Conservation (phyloP, 2,113 vertebrate species). For the Lophotis ruficrista region DNA sequence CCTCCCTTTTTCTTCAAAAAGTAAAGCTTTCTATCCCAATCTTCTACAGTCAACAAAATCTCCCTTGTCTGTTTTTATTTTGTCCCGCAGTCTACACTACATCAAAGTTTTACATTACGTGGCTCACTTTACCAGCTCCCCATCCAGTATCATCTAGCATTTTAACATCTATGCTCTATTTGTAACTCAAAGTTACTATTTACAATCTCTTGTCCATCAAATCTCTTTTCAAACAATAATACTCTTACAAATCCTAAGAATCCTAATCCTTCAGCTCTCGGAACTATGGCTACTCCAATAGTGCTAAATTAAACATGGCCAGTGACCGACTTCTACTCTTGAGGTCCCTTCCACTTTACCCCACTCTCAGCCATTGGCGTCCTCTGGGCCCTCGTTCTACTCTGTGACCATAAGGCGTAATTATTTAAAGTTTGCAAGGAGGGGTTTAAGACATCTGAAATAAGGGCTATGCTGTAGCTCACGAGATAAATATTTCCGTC, state of each 20-base stretch:
- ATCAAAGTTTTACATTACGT: background rate
- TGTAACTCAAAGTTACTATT: background rate
- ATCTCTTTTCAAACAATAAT: background rate
- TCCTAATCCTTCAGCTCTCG: accelerated
- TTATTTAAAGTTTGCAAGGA: background rate
- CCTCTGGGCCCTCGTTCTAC: background rate
- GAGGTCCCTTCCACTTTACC: background rate
- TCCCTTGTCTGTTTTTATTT: background rate
- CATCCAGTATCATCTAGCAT: background rate
- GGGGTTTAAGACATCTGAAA: background rate
- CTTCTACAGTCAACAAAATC: background rate
- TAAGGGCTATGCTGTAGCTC: background rate
- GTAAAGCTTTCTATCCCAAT: background rate
- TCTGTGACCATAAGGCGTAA: background rate
- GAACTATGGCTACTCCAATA: background rate
- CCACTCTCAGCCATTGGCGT: background rate
- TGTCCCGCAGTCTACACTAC: background rate
- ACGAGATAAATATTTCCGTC: background rate
- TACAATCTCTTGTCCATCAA: background rate
- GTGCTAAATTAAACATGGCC: background rate
- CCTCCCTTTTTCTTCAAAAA: background rate
- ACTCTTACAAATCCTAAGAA: background rate
- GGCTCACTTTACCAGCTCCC: background rate
- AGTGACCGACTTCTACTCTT: background rate
- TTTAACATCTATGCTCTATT: background rate